Conservation (phyloP, 64 coral and sea anemone species). For the Actinia tenebrosa region DNA sequence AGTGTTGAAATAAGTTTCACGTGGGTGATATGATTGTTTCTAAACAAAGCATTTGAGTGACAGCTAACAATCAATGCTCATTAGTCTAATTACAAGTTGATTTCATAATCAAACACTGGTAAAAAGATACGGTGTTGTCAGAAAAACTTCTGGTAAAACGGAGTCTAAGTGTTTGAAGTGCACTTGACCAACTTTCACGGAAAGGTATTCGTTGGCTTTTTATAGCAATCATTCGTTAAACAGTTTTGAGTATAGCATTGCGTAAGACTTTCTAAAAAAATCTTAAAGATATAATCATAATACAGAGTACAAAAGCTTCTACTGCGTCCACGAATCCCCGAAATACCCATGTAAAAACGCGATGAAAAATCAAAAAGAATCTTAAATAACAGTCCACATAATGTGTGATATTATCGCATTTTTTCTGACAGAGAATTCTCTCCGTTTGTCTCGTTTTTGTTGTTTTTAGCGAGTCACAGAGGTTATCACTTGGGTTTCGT, state of each 20-base stretch:
- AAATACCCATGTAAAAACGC: neutral
- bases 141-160: neutral
- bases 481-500: neutral
- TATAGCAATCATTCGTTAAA: too few species aligned
- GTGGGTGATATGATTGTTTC: constrained; percentile 24
- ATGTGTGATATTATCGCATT: neutral
- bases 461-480: neutral
- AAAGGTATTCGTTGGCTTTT: neutral
- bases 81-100: neutral
- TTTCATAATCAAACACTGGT: neutral
- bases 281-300: too few species aligned
- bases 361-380: neutral
- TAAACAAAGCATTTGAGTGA: constrained; percentile 25
- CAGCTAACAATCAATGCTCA: constrained; percentile 17
- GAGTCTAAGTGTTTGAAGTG: neutral
- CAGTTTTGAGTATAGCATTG: too few species aligned
- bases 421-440: neutral
- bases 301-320: too few species aligned
- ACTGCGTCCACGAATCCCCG: neutral
- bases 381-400: neutral
- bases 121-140: neutral
- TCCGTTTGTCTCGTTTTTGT: neutral
- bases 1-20: constrained; percentile 31
- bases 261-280: too few species aligned
- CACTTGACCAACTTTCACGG: neutral